phyloP scores from a whole-genome alignment of 2,888 invertebrate species.

The Polyommatus iphigenia region DNA sequence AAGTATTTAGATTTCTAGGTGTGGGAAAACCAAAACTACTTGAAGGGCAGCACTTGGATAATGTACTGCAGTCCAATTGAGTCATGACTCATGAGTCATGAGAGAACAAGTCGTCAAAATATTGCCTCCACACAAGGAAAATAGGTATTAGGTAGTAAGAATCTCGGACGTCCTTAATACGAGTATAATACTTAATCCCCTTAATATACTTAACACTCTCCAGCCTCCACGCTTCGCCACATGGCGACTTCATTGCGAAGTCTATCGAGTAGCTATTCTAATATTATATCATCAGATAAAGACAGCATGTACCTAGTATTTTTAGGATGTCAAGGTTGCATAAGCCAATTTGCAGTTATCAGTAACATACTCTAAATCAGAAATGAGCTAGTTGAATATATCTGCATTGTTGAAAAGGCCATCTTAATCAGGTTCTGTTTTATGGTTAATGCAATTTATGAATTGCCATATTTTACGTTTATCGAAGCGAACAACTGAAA shows the following conservation, averaged over 20 bases:
- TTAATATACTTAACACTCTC: too few species aligned
- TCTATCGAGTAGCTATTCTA: too few species aligned
- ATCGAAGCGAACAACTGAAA: conserved; percentile 36
- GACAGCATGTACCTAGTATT: too few species aligned
- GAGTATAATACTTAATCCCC: too few species aligned
- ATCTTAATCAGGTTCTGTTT: conserved; percentile 18
- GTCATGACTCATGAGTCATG: not conserved
- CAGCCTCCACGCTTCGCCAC: too few species aligned
- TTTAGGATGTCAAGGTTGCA: not conserved
- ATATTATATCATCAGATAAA: too few species aligned
- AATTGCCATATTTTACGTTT: conserved; percentile 18
- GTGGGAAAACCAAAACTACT: not conserved
- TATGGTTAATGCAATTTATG: conserved; percentile 24
- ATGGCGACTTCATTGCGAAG: too few species aligned
- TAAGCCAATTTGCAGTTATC: not conserved
- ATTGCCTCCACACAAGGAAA: not conserved
- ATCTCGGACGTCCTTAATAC: too few species aligned
- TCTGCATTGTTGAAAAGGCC: conserved; percentile 3
- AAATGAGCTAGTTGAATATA: not conserved
- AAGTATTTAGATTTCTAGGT: not conserved
- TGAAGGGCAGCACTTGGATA: not conserved
- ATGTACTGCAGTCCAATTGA: not conserved
- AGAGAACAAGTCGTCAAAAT: not conserved
- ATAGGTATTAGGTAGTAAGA: too few species aligned
- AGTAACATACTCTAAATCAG: not conserved